Conservation (phyloP, 2,888 invertebrate species). For the Venustoraphidia nigricollis region DNA sequence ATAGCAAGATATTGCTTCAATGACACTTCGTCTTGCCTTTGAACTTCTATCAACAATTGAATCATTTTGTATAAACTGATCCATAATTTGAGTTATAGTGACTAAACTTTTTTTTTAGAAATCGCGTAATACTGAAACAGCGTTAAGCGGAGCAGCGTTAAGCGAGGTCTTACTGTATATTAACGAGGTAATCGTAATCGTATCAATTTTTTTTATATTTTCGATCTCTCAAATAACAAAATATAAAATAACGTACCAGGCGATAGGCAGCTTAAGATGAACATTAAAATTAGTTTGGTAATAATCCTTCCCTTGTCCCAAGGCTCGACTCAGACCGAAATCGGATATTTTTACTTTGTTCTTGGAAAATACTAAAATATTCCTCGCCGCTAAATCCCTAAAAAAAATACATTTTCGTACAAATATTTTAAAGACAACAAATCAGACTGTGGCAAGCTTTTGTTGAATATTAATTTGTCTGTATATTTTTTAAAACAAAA, state of each 20-base stretch:
- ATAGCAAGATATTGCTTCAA: too few species aligned
- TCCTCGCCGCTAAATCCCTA: conserved; percentile 92
- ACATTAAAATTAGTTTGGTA: conserved; percentile 98
- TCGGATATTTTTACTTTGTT: conserved; percentile 97
- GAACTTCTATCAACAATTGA: too few species aligned
- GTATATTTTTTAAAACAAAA: not conserved
- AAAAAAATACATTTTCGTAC: conserved; percentile 17
- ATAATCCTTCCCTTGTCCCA: conserved; percentile 97
- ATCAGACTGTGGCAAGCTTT: too few species aligned
- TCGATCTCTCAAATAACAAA: not conserved
- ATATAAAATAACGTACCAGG: conserved; percentile 53
- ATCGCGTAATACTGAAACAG: too few species aligned
- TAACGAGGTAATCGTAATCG: too few species aligned
- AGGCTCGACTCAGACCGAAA: conserved; percentile 86
- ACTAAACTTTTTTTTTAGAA: too few species aligned
- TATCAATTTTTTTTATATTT: not conserved
- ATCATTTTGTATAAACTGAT: too few species aligned
- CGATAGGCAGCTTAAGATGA: conserved; percentile 91
- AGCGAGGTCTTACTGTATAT: too few species aligned
- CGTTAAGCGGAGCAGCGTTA: too few species aligned
- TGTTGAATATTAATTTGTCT: not conserved
- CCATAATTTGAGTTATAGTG: too few species aligned
- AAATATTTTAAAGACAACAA: not conserved
- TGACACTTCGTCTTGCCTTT: too few species aligned
- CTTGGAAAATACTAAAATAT: conserved; percentile 92